Evolutionary conservation across 2,888 invertebrate species (phyloP).

Genomic region (Polietes domitor): DNA sequence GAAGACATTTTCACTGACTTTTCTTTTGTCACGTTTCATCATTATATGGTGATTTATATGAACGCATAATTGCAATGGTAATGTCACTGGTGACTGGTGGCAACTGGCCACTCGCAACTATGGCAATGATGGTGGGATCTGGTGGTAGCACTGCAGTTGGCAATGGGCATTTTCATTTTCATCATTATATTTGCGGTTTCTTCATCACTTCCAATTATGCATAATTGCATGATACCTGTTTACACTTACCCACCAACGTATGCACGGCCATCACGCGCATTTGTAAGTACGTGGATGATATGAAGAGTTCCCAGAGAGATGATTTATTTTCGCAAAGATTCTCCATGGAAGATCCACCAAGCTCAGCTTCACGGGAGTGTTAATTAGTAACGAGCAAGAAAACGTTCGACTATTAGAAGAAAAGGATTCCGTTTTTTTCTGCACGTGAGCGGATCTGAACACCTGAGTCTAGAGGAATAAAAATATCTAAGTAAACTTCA

Average conservation of each 20-base stretch:
- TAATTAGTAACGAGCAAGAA: too few species aligned
- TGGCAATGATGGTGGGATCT: background rate
- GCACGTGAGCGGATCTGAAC: too few species aligned
- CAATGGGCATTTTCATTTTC: slow-evolving; percentile 17
- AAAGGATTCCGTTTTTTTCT: too few species aligned
- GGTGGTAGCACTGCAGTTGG: background rate
- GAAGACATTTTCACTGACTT: slow-evolving; percentile 50
- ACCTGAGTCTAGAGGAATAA: too few species aligned
- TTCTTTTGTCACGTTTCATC: slow-evolving; percentile 52
- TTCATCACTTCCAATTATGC: slow-evolving; percentile 59
- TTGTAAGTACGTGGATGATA: too few species aligned
- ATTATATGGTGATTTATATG: background rate
- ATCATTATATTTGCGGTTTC: slow-evolving; percentile 38
- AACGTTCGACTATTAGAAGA: too few species aligned
- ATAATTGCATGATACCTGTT: slow-evolving; percentile 56
- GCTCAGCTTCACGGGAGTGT: too few species aligned
- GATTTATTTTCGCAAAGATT: too few species aligned
- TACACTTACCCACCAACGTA: slow-evolving; percentile 1
- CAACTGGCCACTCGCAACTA: background rate
- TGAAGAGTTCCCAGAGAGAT: too few species aligned
- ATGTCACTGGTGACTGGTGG: background rate
- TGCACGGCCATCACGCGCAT: too few species aligned
- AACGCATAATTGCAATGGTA: background rate
- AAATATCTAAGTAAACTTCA: too few species aligned
- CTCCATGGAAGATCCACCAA: too few species aligned